A percentile compares a stretch with the other conserved stretches of the same genome.
phyloP scores from a whole-genome alignment of 2,113 vertebrate genomes.

The Anoplopoma fimbria region DNA sequence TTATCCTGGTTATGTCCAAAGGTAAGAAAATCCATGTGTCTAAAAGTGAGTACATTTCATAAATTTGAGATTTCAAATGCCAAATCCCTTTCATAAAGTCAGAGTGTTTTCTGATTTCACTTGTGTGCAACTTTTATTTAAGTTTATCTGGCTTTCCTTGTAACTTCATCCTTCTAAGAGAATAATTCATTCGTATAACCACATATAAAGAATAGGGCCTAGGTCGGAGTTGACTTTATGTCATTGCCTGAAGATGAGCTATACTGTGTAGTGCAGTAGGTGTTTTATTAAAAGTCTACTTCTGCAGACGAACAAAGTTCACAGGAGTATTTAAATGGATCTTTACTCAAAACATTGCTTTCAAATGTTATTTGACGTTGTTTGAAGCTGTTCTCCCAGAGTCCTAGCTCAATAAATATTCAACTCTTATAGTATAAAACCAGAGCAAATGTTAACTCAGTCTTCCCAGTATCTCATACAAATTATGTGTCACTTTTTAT shows the following conservation, averaged over 20 bases:
- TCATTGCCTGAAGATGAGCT: slow-evolving; percentile 1
- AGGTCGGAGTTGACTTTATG: neutral
- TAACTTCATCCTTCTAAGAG: slow-evolving; percentile 3
- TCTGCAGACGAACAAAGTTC: slow-evolving; percentile 14
- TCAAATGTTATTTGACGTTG: slow-evolving; percentile 21
- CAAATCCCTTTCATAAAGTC: neutral
- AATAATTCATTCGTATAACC: neutral
- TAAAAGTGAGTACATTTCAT: neutral
- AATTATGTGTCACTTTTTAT: slow-evolving; percentile 45
- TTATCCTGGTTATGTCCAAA: neutral
- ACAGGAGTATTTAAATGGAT: slow-evolving; percentile 34
- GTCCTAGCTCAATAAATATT: slow-evolving; percentile 28
- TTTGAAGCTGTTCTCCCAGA: slow-evolving; percentile 2
- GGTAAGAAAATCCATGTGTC: neutral
- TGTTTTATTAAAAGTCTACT: slow-evolving; percentile 17
- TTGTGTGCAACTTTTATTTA: neutral
- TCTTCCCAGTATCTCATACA: slow-evolving; percentile 36
- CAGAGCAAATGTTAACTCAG: slow-evolving; percentile 36
- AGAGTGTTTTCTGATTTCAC: no score
- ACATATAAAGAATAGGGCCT: neutral
- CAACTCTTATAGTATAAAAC: slow-evolving; percentile 7
- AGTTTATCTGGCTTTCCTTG: neutral
- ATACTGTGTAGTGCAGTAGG: neutral
- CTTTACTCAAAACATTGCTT: slow-evolving; percentile 10
- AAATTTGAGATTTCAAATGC: no score